Evolutionary conservation across 2,888 invertebrate species (phyloP).

Genomic region (Andrena dorsata): DNA sequence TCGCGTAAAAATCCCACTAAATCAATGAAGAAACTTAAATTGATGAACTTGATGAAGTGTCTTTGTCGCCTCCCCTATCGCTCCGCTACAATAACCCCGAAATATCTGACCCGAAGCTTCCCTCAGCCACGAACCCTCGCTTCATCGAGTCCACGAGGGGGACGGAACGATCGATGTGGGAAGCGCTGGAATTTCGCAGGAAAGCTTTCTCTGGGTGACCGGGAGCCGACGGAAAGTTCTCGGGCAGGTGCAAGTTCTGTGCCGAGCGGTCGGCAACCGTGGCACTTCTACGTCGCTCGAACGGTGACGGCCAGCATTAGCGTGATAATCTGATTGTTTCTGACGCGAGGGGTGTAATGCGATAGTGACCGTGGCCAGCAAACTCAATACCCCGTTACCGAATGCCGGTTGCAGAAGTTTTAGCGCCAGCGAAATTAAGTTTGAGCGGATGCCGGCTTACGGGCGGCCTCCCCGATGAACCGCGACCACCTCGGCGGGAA

Average conservation of each 20-base stretch:
- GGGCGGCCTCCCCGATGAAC: conserved; percentile 34
- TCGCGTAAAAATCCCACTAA: too few relatives aligned
- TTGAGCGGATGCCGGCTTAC: conserved; percentile 50
- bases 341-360: conserved; percentile 35
- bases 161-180: background rate
- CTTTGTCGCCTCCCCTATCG: background rate
- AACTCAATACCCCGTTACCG: conserved; percentile 54
- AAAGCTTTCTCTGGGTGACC: background rate
- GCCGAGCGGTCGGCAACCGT: background rate
- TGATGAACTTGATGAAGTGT: too few relatives aligned
- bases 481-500: conserved; percentile 8
- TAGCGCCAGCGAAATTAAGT: conserved; percentile 49
- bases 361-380: conserved; percentile 25
- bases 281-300: background rate
- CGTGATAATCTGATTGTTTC: conserved; percentile 42
- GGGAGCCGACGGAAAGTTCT: background rate
- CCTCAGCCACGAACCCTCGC: background rate
- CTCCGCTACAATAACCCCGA: background rate
- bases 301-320: conserved; percentile 12
- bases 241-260: background rate
- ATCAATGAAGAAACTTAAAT: too few relatives aligned
- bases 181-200: background rate
- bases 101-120: background rate
- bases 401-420: conserved; percentile 52
- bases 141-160: background rate